Base-by-base conservation (phyloP, 2,888 invertebrate genomes). In the Meghimatium bilineatum region DNA sequence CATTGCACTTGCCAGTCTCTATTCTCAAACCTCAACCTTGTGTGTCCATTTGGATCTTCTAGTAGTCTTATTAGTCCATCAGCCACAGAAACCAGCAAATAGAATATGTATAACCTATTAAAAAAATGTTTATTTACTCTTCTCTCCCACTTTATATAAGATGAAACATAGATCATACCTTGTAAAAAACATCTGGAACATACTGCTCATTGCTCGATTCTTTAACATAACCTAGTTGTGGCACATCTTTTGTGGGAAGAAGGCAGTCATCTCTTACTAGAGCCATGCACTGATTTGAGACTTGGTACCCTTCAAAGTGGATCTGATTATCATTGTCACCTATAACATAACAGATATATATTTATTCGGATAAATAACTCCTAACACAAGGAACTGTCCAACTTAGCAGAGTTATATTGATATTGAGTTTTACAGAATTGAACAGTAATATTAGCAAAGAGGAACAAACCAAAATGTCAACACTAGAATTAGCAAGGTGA, bases 291-390 rank as follows among this genome's bases (percentile, higher is more conserved):
- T 99, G 99, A 94, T 97, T 97, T 71, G 99, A 99, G 88, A 99
- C 99, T 94, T 98, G 98, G 95, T 99, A 99, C 63, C 99, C 99
- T 94, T 99, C 99, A 96, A 99, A 98, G 94, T 98, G 98, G 85
- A 99, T 97, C 94, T 97, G 97, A 93, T 97, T 96, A 94, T 92
- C 95, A 90, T 95, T 95, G 94, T 99, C 99, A 86, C 99, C 97
- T 97, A 87, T 12, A 60, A 38, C 8, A 52, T 60, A 34, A 23
- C 17, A 56, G 23, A 56, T 20, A 56, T 23, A 14, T 56, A 56
- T 23, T 56, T 17, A 56, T 20, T 23, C 20, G 56, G 56, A 56
- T 56, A 56, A 56, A 3, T 3, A 20, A 56, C 17, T 3, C 10
- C 23, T 3, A 20, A 56, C 56, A 56, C 56, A 56, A 23, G 56